phyloP scores from a whole-genome alignment of 2,797 vertebrate genomes.

The Danionella dracula region DNA sequence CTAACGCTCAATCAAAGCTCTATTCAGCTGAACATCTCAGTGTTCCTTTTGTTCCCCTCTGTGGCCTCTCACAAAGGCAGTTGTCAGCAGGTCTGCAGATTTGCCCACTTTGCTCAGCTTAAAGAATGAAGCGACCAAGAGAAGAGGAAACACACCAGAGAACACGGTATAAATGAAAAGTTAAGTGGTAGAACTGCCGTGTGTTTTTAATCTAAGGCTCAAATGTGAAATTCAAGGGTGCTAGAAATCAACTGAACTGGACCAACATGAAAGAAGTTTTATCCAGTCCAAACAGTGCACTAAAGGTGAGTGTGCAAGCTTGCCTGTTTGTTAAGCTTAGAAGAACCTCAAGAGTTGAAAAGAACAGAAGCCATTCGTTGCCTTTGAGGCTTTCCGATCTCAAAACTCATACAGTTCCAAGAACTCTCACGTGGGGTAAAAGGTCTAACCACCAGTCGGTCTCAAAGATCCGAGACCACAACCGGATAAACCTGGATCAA shows the following conservation, averaged over 20 bases:
- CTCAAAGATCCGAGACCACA: background rate
- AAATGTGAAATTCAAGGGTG: background rate
- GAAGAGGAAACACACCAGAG: slow-evolving; percentile 4
- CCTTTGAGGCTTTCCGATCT: background rate
- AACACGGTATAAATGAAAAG: background rate
- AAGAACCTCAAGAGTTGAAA: slow-evolving; percentile 2
- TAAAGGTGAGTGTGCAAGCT: slow-evolving; percentile 2
- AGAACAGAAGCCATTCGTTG: background rate
- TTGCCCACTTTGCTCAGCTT: slow-evolving; percentile 61
- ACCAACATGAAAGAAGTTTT: slow-evolving; percentile 39
- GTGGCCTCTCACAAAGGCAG: slow-evolving; percentile 71
- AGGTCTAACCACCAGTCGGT: background rate
- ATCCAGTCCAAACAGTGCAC: slow-evolving; percentile 43
- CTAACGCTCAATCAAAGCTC: slow-evolving; percentile 18
- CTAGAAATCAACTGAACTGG: slow-evolving; percentile 40
- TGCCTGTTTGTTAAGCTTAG: background rate
- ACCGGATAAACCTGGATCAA: background rate
- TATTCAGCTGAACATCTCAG: slow-evolving; percentile 20
- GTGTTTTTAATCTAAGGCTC: background rate
- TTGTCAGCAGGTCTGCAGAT: slow-evolving; percentile 61
- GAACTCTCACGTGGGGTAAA: background rate
- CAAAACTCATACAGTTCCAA: background rate
- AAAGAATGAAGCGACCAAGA: slow-evolving; percentile 12
- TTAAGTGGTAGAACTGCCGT: slow-evolving; percentile 37
- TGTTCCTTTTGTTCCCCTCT: slow-evolving; percentile 51